These are phyloP conservation scores for Beris morrisii DNA, from an alignment of 2,888 invertebrate genomes.

Conservation along the genomic window DNA sequence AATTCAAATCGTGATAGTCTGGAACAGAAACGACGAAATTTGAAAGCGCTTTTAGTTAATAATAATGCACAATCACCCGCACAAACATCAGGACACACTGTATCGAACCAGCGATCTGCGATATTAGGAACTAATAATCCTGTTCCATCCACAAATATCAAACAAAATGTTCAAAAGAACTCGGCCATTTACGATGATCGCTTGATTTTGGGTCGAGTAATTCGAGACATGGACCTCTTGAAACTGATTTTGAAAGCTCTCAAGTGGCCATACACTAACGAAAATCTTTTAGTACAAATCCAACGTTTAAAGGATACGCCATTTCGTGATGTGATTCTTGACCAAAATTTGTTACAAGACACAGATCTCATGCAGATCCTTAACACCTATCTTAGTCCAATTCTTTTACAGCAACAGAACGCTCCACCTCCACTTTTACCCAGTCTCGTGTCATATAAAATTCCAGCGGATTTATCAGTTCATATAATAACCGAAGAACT, in stretches of 20 bases:
- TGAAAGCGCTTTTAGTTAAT: conserved; percentile 48
- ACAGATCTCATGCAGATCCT: conserved; percentile 53
- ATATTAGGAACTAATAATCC: neutral
- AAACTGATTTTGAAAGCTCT: conserved; percentile 54
- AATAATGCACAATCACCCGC: conserved; percentile 22
- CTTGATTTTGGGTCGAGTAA: conserved; percentile 52
- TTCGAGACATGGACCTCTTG: conserved; percentile 53
- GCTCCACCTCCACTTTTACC: conserved; percentile 39
- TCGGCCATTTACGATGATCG: conserved; percentile 42
- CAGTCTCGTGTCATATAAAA: conserved; percentile 50
- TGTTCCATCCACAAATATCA: neutral
- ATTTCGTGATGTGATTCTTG: conserved; percentile 52
- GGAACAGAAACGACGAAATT: conserved; percentile 48
- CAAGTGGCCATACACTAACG: conserved; percentile 51
- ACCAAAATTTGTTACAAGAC: conserved; percentile 52
- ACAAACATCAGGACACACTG: too few species aligned
- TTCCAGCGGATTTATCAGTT: conserved; percentile 54
- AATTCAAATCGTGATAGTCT: conserved; percentile 18
- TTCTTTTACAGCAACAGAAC: conserved; percentile 29
- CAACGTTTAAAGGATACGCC: conserved; percentile 49
- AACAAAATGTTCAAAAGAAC: neutral
- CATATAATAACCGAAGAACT: conserved; percentile 51
- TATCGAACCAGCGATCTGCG: neutral
- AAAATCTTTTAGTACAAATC: conserved; percentile 50
- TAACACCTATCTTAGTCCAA: conserved; percentile 48